Base-by-base conservation (phyloP, 2,113 vertebrate genomes). In the Nanorana parkeri region DNA sequence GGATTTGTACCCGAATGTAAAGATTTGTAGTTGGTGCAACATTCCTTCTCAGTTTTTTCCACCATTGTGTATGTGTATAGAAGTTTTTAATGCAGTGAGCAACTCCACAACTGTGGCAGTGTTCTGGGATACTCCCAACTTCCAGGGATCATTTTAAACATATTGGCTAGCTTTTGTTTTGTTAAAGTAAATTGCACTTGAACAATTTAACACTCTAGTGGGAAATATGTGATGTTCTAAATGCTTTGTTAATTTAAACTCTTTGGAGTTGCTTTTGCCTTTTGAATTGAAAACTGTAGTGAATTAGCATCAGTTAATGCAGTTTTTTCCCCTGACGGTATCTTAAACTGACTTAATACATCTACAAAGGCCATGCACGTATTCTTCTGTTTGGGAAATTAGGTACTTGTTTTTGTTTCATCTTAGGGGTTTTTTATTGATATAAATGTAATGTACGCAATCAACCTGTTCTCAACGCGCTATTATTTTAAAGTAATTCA, bases 181-280 rank as follows among this genome's bases (percentile, higher is more conserved):
- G 58, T 17, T 80, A 26, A 81, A 64, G 29, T 28, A 72, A 81
- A 81, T 73, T 81, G 68, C 36, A 55, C 17, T 71, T 28, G 29
- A 71, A 71, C 36, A 80, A 61, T 61, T 71, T 51, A 80, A 41
- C 36, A 55, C n/a, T 60, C 68, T 81, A 23, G 20, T 23, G 68
- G 68, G 78, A 72, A 54, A 72, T 81, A 52, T 55, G 41, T 73
- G 41, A 55, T 63, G 32, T 65, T 81, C 36, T 54, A 63, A 81
- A 73, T 73, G 60, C 41, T 80, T 72, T 71, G 66, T 69, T 69
- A 60, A 68, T 80, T 68, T 60, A 64, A 80, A 69, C 17, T 36
- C 52, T 56, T 80, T 68, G 32, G 47, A 78, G 51, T 66, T 78
- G 51, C 51, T 36, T 78, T 47, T 54, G 76, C 76, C 66, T 24